Percentiles rank a stretch among this genome's conserved stretches.
phyloP scores from a whole-genome alignment of 2,888 invertebrate genomes.

The Meiosimyza platycephala region DNA sequence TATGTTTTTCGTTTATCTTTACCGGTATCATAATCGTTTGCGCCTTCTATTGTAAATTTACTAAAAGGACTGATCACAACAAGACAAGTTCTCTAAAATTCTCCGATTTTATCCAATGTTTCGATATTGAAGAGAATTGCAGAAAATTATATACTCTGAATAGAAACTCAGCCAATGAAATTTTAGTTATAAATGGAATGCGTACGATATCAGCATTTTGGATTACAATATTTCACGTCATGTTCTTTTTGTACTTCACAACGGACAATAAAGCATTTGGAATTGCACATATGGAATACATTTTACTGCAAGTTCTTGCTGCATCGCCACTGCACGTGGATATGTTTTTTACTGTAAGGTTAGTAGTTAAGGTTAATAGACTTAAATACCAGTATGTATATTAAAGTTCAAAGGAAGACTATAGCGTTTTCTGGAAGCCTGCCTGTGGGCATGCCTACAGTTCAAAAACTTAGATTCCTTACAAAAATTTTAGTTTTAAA shows the following conservation, averaged over 20 bases:
- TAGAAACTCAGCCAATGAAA: slow-evolving; percentile 42
- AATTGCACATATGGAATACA: slow-evolving; percentile 58
- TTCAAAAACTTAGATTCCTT: no score
- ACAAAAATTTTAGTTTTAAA: no score
- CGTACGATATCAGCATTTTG: slow-evolving; percentile 61
- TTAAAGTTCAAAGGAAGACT: not conserved
- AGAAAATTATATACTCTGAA: slow-evolving; percentile 43
- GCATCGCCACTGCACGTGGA: slow-evolving; percentile 63
- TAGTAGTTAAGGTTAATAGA: slow-evolving; percentile 25
- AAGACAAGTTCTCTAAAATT: slow-evolving; percentile 42
- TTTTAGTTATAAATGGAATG: slow-evolving; percentile 60
- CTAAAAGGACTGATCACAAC: slow-evolving; percentile 38
- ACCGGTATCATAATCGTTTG: not conserved
- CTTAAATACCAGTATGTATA: not conserved
- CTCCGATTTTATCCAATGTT: slow-evolving; percentile 48
- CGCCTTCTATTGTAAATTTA: no score
- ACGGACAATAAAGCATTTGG: slow-evolving; percentile 60
- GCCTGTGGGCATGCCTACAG: no score
- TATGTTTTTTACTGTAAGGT: slow-evolving; percentile 65
- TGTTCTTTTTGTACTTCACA: slow-evolving; percentile 63
- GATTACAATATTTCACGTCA: slow-evolving; percentile 62
- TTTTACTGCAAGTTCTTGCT: slow-evolving; percentile 59
- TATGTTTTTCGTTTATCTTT: not conserved
- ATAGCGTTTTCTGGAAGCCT: no score
- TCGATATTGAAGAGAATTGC: slow-evolving; percentile 50